These are phyloP conservation scores for Agonopterix arenella DNA, from an alignment of 2,888 invertebrate species.

Conservation along the genomic window DNA sequence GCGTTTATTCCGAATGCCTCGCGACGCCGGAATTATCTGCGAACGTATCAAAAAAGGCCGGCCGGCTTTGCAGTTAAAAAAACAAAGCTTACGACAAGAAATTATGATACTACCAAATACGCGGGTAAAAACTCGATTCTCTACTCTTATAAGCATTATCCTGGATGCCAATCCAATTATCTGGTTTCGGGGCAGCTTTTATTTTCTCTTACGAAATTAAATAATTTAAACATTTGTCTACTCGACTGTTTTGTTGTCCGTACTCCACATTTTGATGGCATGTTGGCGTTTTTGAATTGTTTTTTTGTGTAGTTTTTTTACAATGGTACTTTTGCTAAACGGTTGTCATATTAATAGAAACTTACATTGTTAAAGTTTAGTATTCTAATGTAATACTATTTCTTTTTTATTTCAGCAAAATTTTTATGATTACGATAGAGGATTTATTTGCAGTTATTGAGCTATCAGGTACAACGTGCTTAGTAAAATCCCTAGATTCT, in stretches of 20 bases:
- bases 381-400: too few relatives aligned
- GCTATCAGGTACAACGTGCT: too few relatives aligned
- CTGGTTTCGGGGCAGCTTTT: slow-evolving; percentile 3
- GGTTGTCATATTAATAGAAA: too few relatives aligned
- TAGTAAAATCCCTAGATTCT: too few relatives aligned
- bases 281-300: too few relatives aligned
- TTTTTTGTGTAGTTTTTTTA: too few relatives aligned
- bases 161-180: slow-evolving; percentile 31
- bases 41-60: slow-evolving; percentile 56
- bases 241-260: slow-evolving; percentile 2
- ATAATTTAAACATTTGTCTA: slow-evolving; percentile 11
- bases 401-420: too few relatives aligned
- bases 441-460: too few relatives aligned
- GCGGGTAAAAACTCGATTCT: slow-evolving; percentile 53
- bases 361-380: too few relatives aligned
- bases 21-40: slow-evolving; percentile 49
- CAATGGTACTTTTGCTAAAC: too few relatives aligned
- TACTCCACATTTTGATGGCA: too few relatives aligned
- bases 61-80: slow-evolving; percentile 14
- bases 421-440: too few relatives aligned
- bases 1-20: slow-evolving; percentile 47
- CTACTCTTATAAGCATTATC: slow-evolving; percentile 25
- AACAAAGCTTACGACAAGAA: slow-evolving; percentile 48
- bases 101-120: slow-evolving; percentile 72
- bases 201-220: not conserved